A percentile compares a stretch with the other conserved stretches of the same genome.
Evolutionary conservation across 2,113 vertebrate species (phyloP).

Genomic region (Salvelinus namaycush): DNA sequence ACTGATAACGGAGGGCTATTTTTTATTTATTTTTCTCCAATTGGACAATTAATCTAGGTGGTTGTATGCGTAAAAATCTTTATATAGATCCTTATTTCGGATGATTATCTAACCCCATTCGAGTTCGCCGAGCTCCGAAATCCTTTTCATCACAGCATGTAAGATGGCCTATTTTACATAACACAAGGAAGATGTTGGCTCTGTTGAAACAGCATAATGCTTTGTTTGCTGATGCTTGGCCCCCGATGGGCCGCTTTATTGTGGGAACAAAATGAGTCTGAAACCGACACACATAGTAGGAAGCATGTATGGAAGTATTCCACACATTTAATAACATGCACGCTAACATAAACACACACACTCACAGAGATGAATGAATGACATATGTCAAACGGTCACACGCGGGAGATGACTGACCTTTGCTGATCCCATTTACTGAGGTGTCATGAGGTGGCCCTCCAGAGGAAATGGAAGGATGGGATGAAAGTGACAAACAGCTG

Average conservation of each 20-base stretch:
- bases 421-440: slow-evolving; percentile 59
- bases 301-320: not conserved
- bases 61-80: not conserved
- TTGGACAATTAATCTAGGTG: not conserved
- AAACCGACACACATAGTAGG: not conserved
- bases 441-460: slow-evolving; percentile 60
- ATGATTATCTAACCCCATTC: not conserved
- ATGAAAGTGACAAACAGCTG: slow-evolving; percentile 65
- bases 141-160: not conserved
- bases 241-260: not conserved
- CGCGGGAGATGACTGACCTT: slow-evolving; percentile 71
- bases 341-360: slow-evolving; percentile 12
- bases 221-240: not conserved
- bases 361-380: slow-evolving; percentile 21
- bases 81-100: not conserved
- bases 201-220: not conserved
- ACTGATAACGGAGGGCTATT: slow-evolving; percentile 24
- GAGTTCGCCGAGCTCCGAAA: not conserved
- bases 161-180: not conserved
- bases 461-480: slow-evolving; percentile 57
- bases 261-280: not conserved
- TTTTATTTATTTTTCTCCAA: slow-evolving; percentile 22
- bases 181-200: not conserved
- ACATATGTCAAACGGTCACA: slow-evolving; percentile 40
- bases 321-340: not conserved